Percentiles rank a stretch among this genome's conserved stretches.
Evolutionary conservation across 2,797 vertebrate genomes (phyloP).

Genomic region (Rachycentron canadum): DNA sequence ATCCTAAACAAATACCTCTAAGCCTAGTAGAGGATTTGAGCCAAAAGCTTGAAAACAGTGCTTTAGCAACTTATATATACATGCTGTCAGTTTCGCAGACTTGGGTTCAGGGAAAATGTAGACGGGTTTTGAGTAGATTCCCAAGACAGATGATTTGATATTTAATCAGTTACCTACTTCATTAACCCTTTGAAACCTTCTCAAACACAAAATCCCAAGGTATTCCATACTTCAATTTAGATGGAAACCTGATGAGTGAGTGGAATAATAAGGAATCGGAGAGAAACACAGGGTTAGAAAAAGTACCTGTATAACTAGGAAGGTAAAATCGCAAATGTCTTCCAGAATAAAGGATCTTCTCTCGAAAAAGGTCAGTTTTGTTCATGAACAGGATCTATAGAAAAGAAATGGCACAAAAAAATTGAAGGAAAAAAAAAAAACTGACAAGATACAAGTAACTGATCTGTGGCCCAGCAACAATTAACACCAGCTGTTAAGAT

Average conservation of each 20-base stretch:
- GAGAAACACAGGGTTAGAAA: background rate
- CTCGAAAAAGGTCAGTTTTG: conserved; percentile 83
- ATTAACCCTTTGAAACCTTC: background rate
- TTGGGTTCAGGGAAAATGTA: background rate
- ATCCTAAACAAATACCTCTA: background rate
- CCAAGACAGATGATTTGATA: background rate
- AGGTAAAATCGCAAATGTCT: conserved; percentile 80
- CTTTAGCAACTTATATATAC: background rate
- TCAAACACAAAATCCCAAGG: background rate
- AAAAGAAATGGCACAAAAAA: background rate
- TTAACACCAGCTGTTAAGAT: background rate
- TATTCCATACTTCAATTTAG: background rate
- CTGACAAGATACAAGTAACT: background rate
- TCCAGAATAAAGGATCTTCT: conserved; percentile 80
- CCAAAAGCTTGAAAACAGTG: background rate
- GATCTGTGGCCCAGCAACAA: background rate
- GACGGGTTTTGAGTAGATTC: background rate
- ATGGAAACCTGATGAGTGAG: background rate
- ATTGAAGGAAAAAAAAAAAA: no score
- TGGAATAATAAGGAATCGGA: background rate
- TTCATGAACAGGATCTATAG: conserved; percentile 85
- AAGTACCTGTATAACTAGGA: conserved; percentile 75
- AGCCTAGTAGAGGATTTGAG: background rate
- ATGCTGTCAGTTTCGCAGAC: background rate
- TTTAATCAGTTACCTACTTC: background rate